Base-by-base conservation (phyloP, 2,888 invertebrate species). In the Chrysopilus asiliformis region DNA sequence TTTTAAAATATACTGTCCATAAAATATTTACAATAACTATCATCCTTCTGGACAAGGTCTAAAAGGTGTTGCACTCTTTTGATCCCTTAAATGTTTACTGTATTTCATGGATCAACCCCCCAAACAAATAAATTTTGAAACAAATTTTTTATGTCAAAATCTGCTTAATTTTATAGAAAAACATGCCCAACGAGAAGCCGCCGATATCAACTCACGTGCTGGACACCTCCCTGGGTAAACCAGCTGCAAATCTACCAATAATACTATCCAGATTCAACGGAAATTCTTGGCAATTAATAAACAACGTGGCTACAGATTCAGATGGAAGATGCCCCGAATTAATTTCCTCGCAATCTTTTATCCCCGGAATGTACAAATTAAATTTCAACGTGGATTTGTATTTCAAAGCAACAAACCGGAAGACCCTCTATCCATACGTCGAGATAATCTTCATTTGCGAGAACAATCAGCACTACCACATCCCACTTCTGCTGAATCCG, bases 151-250 rank as follows among this genome's bases (percentile, higher is more conserved):
- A n/a, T n/a, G n/a, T n/a, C n/a, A n/a, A n/a, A n/a, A n/a, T n/a
- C n/a, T n/a, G n/a, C n/a, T n/a, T n/a, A n/a, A n/a, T n/a, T n/a
- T n/a, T n/a, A n/a, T n/a, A n/a, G n/a, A n/a, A n/a, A n/a, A n/a
- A n/a, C n/a, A n/a, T n/a, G n/a, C n/a, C n/a, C n/a, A n/a, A n/a
- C n/a, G n/a, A n/a, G n/a, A 67, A 68, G 30, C 68, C 74, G 1
- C 70, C 78, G 3, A 67, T 86, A 46, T 77, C 83, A 0, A 79
- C 82, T 1, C 79, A 84, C 54, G 77, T 84, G 1, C 57, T 82
- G 41, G 85, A 86, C 47, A 79, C 75, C 2, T 70, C 77, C 0
- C 68, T 68, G 30, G 86, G 86, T 1, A 54, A 57, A 30, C 79
- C 85, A 1, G 76, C 77, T 0, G 57, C 59, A 2, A 76, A 76